Evolutionary conservation across 2,113 vertebrate species (phyloP).

Genomic region (Trachemys scripta): DNA sequence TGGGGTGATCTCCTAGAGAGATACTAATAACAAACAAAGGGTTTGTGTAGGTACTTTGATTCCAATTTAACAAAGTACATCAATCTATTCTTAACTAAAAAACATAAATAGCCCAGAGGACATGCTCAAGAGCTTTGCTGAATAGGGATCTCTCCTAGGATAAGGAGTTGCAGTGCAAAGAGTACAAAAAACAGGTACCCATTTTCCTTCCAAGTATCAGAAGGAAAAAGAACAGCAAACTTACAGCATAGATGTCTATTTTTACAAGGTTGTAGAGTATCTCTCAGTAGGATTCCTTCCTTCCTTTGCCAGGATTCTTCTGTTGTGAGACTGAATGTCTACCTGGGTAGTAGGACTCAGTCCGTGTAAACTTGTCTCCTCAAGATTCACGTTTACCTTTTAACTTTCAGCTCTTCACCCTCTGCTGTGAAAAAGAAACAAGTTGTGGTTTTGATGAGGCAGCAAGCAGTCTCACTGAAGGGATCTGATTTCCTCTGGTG

Average conservation of each 20-base stretch:
- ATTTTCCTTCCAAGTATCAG: not conserved
- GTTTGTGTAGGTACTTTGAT: not conserved
- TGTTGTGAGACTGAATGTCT: not conserved
- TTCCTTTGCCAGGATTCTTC: not conserved
- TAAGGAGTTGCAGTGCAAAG: not conserved
- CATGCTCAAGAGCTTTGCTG: not conserved
- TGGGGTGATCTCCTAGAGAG: not conserved
- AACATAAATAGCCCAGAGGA: not conserved
- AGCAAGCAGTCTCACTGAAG: not conserved
- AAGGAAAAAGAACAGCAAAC: not conserved
- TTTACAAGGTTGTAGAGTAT: not conserved
- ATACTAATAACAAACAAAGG: not conserved
- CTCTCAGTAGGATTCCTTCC: not conserved
- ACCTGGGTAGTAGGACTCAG: not conserved
- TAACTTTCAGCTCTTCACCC: not conserved
- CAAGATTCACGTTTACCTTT: not conserved
- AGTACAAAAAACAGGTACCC: not conserved
- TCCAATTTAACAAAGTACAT: not conserved
- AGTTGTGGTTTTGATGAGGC: not conserved
- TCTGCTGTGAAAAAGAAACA: not conserved
- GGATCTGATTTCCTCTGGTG: not conserved
- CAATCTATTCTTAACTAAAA: not conserved
- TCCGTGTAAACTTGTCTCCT: not conserved
- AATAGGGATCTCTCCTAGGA: not conserved
- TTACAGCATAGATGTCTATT: not conserved